Evolutionary conservation across 64 coral and sea anemone genomes (phyloP), one percentile per base, ranked within the genome.

Genomic region (Montipora sp.): DNA sequence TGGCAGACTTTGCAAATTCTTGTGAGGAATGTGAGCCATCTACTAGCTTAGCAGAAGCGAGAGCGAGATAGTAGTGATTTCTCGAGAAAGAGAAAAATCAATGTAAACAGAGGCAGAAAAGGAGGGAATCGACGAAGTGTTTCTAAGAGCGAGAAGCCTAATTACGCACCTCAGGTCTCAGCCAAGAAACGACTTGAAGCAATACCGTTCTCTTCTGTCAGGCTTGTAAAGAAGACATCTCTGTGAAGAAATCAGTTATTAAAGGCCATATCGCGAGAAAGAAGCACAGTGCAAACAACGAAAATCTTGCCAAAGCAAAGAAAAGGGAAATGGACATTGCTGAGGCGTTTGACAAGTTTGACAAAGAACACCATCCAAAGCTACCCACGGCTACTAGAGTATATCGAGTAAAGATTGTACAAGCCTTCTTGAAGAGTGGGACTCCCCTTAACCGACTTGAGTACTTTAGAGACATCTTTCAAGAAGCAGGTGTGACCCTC

Each of bases 351-450:
- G 78, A 44, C n/a, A 76, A 83, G 10, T 91, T 53, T 76, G 79
- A 91, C 47, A 18, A 91, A 20, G 20, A 46, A 47, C 22, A 90
- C 60, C 89, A 90, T 69, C 79, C 89, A 82, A 91, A 83, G 21
- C 90, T 92, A 44, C 80, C 80, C 5, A 10, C 51, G 45, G 23
- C 67, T 75, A 92, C 90, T 57, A 84, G n/a, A 77, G 22, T 92
- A 48, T 92, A 43, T 51, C 24, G 80, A 20, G 80, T 92, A 20
- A 92, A 92, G 51, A 55, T 55, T 55, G 51, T 55, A 55, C 51
- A 55, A 55, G 51, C 51, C 51, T 55, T 55, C 19, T 60, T 91
- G 49, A 91, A 91, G 70, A 83, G 79, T 58, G 78, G 89, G 20
- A 90, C 78, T 22, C 89, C 89, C 48, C 67, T 90, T 21, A 90